Percentiles rank a stretch among this genome's conserved stretches.
These are phyloP conservation scores for Dasysyrphus albostriatus DNA, from an alignment of 2,888 invertebrate genomes.

Conservation along the genomic window DNA sequence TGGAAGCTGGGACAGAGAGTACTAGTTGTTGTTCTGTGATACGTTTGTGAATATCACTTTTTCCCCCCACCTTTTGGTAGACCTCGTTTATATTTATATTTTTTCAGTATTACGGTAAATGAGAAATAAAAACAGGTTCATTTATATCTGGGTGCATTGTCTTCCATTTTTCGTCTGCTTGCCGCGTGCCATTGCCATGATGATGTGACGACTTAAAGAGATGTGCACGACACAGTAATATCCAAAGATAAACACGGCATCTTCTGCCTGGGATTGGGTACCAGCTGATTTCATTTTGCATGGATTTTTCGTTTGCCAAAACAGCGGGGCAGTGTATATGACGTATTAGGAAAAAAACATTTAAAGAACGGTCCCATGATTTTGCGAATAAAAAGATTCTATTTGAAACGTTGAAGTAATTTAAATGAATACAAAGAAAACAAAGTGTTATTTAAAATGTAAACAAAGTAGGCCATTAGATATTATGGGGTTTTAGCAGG, in stretches of 20 bases:
- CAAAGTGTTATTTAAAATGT: too few relatives aligned
- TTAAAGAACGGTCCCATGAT: background rate
- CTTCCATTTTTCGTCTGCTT: slow-evolving; percentile 54
- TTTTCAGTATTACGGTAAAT: slow-evolving; percentile 69
- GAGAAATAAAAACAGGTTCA: slow-evolving; percentile 59
- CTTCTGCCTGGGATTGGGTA: slow-evolving; percentile 13
- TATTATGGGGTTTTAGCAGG: too few relatives aligned
- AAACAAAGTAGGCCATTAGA: too few relatives aligned
- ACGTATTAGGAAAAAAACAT: background rate
- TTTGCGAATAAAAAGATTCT: too few relatives aligned
- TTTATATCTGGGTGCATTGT: slow-evolving; percentile 64
- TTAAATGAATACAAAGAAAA: too few relatives aligned
- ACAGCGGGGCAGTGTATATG: background rate
- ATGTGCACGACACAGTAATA: slow-evolving; percentile 46
- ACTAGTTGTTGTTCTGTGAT: slow-evolving; percentile 22
- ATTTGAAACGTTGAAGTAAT: too few relatives aligned
- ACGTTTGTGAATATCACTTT: slow-evolving; percentile 44
- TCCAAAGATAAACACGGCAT: slow-evolving; percentile 45
- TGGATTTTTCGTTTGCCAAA: slow-evolving; percentile 19
- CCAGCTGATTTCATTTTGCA: slow-evolving; percentile 66
- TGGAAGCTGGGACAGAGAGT: slow-evolving; percentile 23
- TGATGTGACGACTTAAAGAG: slow-evolving; percentile 41
- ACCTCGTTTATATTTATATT: slow-evolving; percentile 56
- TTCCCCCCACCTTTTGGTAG: slow-evolving; percentile 28
- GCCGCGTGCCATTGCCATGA: slow-evolving; percentile 49